Evolutionary conservation across 2,888 invertebrate species (phyloP), one percentile per base, ranked within the genome.

Genomic region (Pollenia amentaria): DNA sequence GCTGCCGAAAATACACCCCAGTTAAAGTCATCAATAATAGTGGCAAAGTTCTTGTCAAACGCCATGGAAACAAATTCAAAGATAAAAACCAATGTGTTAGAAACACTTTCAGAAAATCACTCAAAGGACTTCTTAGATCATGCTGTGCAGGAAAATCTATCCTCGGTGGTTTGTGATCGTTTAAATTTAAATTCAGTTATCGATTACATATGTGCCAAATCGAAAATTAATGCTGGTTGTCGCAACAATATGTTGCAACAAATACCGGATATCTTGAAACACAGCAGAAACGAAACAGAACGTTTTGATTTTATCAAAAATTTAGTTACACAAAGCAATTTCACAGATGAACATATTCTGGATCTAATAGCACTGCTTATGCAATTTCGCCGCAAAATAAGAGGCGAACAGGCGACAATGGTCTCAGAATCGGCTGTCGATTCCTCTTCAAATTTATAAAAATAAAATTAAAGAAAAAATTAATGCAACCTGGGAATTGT

Each of bases 91-190:
- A 90, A 89, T 82, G 90, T 93, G 4, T 83, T 93, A 64, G 93
- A 93, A 85, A 90, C 90, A 3, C 89, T 93, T 14, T 93, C 93
- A 2, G 93, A 93, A 88, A 92, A 93, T 85, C 91, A 93, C 86
- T 92, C 93, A 8, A 92, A 92, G 75, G 93, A 93, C 44, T 93
- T 93, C 80, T 89, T 93, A 65, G 92, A 93, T 80, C 92, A 93
- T 88, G 93, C 93, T 0, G 90, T 93, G 8, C 92, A 93, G 84
- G 93, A 93, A 83, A 93, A 93, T 89, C 89, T 93, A 8, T 92
- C 92, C 0, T 91, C 92, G 2, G 91, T 91, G n/a, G 93, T 93
- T n/a, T 93, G 93, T 76, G 93, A 93, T 85, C 91, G 92, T 9
- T 90, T 93, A n/a, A 93, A 92, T 88, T 89, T 90, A 57, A 91